Conservation (phyloP, 1,140 invertebrate genomes). For the Hetaerina americana region DNA sequence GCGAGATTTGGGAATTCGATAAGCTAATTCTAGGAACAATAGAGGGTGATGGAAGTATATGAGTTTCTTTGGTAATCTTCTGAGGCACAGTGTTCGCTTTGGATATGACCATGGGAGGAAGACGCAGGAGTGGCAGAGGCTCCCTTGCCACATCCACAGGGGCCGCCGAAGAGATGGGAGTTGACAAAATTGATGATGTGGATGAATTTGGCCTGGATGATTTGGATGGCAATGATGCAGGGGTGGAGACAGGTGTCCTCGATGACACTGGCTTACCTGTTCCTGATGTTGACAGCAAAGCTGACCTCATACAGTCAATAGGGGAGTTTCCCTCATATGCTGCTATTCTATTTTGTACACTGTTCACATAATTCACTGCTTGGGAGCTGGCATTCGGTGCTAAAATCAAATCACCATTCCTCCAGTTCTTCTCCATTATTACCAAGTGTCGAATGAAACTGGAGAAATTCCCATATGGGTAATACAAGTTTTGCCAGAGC, state of each 20-base stretch:
- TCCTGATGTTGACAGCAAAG: neutral
- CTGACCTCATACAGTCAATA: neutral
- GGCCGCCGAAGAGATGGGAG: too few species aligned
- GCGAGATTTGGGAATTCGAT: neutral
- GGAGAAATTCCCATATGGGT: slow-evolving; percentile 71
- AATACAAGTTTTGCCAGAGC: slow-evolving; percentile 64
- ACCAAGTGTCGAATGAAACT: slow-evolving; percentile 68
- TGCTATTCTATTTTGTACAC: slow-evolving; percentile 59
- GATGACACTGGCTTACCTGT: neutral
- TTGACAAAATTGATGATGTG: too few species aligned
- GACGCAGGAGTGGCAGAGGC: too few species aligned
- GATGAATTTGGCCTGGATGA: too few species aligned
- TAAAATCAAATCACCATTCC: slow-evolving; percentile 56
- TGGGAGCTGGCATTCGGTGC: slow-evolving; percentile 55
- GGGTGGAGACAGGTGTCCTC: neutral
- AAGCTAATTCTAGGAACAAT: neutral
- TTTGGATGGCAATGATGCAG: neutral
- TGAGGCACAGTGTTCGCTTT: too few species aligned
- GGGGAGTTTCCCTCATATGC: slow-evolving; percentile 45
- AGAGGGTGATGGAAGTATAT: neutral
- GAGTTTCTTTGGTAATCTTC: neutral
- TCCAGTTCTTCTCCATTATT: slow-evolving; percentile 50
- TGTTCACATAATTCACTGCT: slow-evolving; percentile 60
- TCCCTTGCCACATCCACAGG: too few species aligned
- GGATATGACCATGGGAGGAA: too few species aligned